Conservation (phyloP, 2,888 invertebrate species). For the Tetragnatha montana region DNA sequence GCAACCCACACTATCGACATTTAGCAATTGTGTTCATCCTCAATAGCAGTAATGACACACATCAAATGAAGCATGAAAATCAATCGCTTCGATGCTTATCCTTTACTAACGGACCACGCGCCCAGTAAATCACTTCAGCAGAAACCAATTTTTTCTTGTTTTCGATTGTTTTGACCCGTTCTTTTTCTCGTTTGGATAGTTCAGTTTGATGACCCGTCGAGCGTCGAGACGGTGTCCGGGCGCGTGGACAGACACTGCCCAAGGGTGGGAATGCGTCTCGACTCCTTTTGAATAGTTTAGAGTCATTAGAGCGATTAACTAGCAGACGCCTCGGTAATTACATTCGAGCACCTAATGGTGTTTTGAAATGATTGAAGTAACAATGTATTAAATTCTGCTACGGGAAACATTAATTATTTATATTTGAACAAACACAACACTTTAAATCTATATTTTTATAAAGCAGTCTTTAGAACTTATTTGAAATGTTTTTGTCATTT, state of each 20-base stretch:
- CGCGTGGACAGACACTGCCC: slow-evolving; percentile 27
- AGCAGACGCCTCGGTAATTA: not conserved
- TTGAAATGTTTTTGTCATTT: too few species aligned
- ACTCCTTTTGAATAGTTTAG: not conserved
- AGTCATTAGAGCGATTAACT: not conserved
- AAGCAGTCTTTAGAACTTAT: too few species aligned
- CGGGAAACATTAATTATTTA: too few species aligned
- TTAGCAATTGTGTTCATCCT: not conserved
- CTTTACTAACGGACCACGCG: slow-evolving; percentile 4
- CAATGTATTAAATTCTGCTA: too few species aligned
- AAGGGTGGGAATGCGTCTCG: not conserved
- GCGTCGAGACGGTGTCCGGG: not conserved
- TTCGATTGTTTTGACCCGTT: slow-evolving; percentile 36
- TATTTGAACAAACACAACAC: too few species aligned
- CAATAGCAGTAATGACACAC: not conserved
- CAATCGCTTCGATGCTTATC: not conserved
- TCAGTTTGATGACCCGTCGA: slow-evolving; percentile 31
- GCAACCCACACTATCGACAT: not conserved
- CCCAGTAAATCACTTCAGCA: not conserved
- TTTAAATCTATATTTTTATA: too few species aligned
- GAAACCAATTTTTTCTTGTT: not conserved
- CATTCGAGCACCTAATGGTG: not conserved
- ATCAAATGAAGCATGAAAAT: slow-evolving; percentile 29
- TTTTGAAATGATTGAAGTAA: not conserved
- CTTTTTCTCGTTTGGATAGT: not conserved